A percentile compares a stretch with the other conserved stretches of the same genome.
Evolutionary conservation across 1,140 invertebrate species (phyloP).

Genomic region (Thaumatotibia leucotreta): DNA sequence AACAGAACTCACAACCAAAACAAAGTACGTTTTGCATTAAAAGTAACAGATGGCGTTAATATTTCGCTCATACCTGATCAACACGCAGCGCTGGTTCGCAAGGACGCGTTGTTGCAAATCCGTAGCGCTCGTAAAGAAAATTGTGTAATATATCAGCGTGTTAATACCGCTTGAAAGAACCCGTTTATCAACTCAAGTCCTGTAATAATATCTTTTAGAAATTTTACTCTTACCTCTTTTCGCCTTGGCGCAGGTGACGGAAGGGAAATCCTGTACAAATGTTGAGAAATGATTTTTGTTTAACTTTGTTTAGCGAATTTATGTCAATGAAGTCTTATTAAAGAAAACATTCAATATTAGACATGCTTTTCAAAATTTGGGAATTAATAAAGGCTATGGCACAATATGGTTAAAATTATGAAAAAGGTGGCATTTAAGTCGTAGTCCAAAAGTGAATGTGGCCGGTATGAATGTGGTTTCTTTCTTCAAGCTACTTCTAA

Average conservation of each 20-base stretch:
- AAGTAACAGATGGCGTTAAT: background rate
- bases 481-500: too few species aligned
- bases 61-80: constrained; percentile 3
- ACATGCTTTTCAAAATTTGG: too few species aligned
- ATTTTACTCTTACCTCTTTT: constrained; percentile 21
- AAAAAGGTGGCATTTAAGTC: too few species aligned
- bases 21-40: background rate
- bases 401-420: too few species aligned
- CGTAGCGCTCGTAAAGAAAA: constrained; percentile 60
- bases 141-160: constrained; percentile 58
- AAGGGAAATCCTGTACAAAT: background rate
- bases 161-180: constrained; percentile 46
- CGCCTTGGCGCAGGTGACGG: background rate
- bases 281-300: background rate
- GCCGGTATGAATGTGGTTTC: too few species aligned
- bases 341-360: too few species aligned
- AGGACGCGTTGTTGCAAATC: constrained; percentile 44
- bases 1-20: background rate
- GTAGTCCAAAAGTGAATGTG: too few species aligned
- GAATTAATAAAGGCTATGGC: too few species aligned
- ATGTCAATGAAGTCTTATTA: too few species aligned
- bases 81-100: constrained; percentile 13
- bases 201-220: constrained; percentile 52
- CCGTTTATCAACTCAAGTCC: constrained; percentile 54
- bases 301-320: background rate